Evolutionary conservation across 2,113 vertebrate genomes (phyloP).

Genomic region (Gobio gobio): DNA sequence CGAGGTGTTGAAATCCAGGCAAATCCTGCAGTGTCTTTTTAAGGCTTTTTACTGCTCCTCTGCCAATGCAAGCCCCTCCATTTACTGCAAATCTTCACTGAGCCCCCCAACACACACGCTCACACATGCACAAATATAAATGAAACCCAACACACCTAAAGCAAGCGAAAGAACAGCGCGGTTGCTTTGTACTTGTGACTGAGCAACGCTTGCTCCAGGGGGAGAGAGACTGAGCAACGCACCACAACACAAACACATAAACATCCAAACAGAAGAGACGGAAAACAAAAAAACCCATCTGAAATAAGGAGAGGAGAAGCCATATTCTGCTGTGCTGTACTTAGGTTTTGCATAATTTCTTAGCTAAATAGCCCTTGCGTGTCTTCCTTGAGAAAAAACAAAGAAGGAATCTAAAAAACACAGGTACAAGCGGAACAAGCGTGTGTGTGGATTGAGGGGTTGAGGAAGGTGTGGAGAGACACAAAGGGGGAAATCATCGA

Average conservation of each 20-base stretch:
- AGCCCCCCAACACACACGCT: background rate
- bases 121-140: conserved; percentile 35
- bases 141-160: conserved; percentile 33
- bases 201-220: conserved; percentile 52
- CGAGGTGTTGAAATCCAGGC: conserved; percentile 44
- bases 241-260: conserved; percentile 56
- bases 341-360: conserved; percentile 67
- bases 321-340: conserved; percentile 74
- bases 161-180: conserved; percentile 33
- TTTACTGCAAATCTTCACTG: conserved; percentile 16
- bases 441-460: background rate
- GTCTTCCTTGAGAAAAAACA: conserved; percentile 65
- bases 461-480: conserved; percentile 14
- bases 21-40: conserved; percentile 43
- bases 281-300: conserved; percentile 32
- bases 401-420: background rate
- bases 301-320: conserved; percentile 36
- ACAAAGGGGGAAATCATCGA: conserved; percentile 67
- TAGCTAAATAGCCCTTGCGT: conserved; percentile 81
- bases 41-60: conserved; percentile 26
- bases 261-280: conserved; percentile 48
- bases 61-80: conserved; percentile 6
- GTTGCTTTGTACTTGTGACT: conserved; percentile 56
- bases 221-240: conserved; percentile 44
- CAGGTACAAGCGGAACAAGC: conserved; percentile 20